phyloP scores from a whole-genome alignment of 1,140 invertebrate genomes.

The Gonioctena quinquepunctata region DNA sequence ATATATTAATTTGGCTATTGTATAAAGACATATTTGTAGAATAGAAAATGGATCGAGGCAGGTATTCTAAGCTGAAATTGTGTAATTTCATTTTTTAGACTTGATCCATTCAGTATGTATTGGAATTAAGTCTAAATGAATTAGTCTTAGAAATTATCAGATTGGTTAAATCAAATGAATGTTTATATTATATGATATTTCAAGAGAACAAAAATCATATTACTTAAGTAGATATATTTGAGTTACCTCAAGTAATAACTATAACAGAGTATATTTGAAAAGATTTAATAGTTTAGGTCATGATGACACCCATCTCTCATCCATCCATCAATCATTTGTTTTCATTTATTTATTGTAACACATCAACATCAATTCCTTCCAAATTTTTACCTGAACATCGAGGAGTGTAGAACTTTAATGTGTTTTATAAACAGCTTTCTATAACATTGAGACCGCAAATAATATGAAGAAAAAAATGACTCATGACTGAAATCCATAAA shows the following conservation, averaged over 20 bases:
- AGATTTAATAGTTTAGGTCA: conserved; percentile 16
- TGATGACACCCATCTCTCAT: neutral
- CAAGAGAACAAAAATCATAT: conserved; percentile 4
- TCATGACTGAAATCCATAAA: too few relatives aligned
- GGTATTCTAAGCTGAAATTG: neutral
- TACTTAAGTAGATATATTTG: conserved; percentile 22
- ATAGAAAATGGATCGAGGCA: neutral
- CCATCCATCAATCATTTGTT: neutral
- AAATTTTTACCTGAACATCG: neutral
- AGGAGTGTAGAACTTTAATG: neutral
- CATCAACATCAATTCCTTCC: conserved; percentile 8
- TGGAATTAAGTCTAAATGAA: conserved; percentile 1
- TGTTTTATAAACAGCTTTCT: too few relatives aligned
- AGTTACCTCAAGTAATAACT: conserved; percentile 13
- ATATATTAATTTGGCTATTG: neutral
- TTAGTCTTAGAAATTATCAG: neutral
- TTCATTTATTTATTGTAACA: conserved; percentile 10
- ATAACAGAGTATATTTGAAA: conserved; percentile 9
- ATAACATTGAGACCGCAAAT: too few relatives aligned
- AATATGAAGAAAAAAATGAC: too few relatives aligned
- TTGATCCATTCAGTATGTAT: neutral
- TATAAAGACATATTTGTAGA: neutral
- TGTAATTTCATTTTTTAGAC: neutral
- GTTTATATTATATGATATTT: conserved; percentile 7
- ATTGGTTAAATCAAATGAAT: conserved; percentile 10